Base-by-base conservation (phyloP, 2,797 vertebrate species). In the Alauda arvensis region DNA sequence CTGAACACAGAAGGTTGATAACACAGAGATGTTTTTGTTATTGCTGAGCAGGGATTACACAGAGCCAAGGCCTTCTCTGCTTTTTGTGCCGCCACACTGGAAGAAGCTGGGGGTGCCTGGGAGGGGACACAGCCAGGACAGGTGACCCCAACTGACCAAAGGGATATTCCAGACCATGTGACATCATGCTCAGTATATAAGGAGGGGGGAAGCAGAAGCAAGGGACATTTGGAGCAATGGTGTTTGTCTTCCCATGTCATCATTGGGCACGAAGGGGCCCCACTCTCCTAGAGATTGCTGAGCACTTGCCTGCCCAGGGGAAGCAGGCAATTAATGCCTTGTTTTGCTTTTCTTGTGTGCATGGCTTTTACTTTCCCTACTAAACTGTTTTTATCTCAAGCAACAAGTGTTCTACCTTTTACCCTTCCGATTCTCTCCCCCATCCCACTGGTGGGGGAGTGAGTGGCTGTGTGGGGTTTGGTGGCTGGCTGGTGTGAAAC, bases 121-220 rank as follows among this genome's bases (percentile, higher is more conserved):
- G 53, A 66, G 18, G 6, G 3, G 31, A 10, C 31, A 4, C 7
- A 60, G 8, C 8, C 15, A 0, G 1, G 31, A 60, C 31, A 79
- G 26, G 34, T 42, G 48, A 48, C 9, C 8, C 18, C 18, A 48
- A 0, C 1, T 37, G 31, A 66, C 19, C 48, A 61, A 61, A 55
- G 40, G 40, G 26, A 37, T 3, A 6, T 28, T 61, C 31, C 26
- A 55, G 23, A 37, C 10, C 16, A 1, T 8, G 7, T 8, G 34
- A 2, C 6, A 53, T 0, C 40, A 14, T n/a, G 5, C 4, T 34
- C 18, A 53, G 8, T 1, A 3, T 18, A 10, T 20, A 37, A 79
- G 48, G 4, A 1, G 4, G 4, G 26, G 6, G 5, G 25, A 40
- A 40, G 9, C 8, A 25, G 39, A 45, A 56, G 19, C 9, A 5